Conservation (phyloP, 2,113 vertebrate genomes). For the Lonchura striata region DNA sequence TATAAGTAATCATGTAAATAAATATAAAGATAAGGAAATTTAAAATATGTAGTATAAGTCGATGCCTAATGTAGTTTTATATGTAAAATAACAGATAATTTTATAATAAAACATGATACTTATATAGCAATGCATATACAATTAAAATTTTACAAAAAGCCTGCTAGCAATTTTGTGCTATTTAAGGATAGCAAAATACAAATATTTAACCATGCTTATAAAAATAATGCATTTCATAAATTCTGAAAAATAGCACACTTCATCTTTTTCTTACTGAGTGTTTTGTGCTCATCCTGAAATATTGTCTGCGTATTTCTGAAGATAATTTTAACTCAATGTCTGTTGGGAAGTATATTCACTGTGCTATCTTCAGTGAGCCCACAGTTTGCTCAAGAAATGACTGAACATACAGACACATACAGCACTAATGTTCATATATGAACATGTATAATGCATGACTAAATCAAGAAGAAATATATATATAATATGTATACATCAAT, state of each 20-base stretch:
- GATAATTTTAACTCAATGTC: background rate
- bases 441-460: background rate
- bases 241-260: background rate
- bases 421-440: background rate
- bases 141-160: background rate
- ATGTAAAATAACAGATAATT: background rate
- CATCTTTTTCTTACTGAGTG: background rate
- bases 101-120: background rate
- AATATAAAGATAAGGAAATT: background rate
- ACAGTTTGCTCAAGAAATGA: background rate
- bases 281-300: background rate
- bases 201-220: background rate
- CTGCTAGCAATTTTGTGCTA: background rate
- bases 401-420: background rate
- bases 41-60: background rate
- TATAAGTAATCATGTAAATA: background rate
- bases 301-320: background rate
- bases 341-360: background rate
- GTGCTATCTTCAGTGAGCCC: background rate
- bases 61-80: background rate
- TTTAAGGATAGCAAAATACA: background rate
- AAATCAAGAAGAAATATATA: background rate
- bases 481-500: fast-evolving
- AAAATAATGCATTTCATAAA: background rate
- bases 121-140: background rate